phyloP scores from a whole-genome alignment of 2,113 vertebrate species.

The Dermatemys mawii region DNA sequence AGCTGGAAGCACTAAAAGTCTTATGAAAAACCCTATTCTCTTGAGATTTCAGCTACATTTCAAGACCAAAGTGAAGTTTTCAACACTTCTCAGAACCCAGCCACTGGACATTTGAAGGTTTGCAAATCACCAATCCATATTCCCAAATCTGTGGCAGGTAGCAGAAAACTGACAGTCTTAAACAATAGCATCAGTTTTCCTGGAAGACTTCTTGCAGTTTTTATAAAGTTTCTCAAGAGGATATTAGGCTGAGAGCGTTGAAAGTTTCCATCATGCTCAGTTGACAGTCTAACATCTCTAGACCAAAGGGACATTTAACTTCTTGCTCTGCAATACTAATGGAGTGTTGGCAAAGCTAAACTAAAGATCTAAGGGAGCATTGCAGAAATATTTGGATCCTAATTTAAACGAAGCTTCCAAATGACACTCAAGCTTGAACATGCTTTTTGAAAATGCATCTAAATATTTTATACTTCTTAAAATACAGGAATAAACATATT shows the following conservation, averaged over 20 bases:
- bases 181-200: neutral
- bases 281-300: neutral
- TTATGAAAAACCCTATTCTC: neutral
- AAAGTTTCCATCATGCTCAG: neutral
- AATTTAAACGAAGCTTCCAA: neutral
- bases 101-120: accelerated
- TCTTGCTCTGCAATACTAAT: neutral
- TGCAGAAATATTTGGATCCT: neutral
- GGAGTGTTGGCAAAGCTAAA: accelerated
- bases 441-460: neutral
- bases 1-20: neutral
- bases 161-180: neutral
- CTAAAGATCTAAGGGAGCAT: neutral
- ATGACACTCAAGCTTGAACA: neutral
- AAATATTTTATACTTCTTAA: neutral
- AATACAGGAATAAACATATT: neutral
- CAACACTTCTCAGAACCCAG: neutral
- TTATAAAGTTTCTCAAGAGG: neutral
- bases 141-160: neutral
- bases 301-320: neutral
- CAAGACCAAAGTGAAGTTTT: neutral
- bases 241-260: neutral
- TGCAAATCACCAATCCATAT: neutral
- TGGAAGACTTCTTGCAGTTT: neutral
- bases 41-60: neutral